Conservation (phyloP, 1,140 invertebrate genomes). For the Tetragnatha versicolor region DNA sequence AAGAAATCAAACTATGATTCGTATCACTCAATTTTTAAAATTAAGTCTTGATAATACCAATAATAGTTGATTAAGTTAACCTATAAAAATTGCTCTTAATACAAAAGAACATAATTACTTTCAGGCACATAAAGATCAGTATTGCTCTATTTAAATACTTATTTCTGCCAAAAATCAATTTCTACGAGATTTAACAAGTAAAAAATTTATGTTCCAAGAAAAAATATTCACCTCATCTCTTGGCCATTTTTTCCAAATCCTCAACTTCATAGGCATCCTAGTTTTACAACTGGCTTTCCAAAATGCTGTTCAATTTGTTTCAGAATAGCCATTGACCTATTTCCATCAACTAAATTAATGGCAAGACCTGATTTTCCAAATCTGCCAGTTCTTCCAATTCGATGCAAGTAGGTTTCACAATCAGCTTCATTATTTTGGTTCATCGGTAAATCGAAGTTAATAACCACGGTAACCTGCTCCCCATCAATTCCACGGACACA, state of each 20-base stretch:
- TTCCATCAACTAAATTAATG: constrained; percentile 84
- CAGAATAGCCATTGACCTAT: constrained; percentile 75
- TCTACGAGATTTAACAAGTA: too few relatives aligned
- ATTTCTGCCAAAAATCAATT: too few relatives aligned
- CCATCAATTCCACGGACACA: constrained; percentile 92
- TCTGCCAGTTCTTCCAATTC: constrained; percentile 93
- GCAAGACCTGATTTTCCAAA: constrained; percentile 96
- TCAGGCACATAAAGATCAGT: too few relatives aligned
- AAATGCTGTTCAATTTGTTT: constrained; percentile 89
- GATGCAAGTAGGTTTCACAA: constrained; percentile 96
- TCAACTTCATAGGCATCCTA: constrained; percentile 90
- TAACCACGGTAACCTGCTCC: constrained; percentile 95
- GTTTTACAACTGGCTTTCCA: constrained; percentile 77
- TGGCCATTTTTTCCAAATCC: constrained; percentile 86
- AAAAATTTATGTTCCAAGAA: too few relatives aligned
- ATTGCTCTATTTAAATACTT: too few relatives aligned
- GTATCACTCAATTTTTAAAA: too few relatives aligned
- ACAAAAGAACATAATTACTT: too few relatives aligned
- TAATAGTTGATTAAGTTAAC: too few relatives aligned
- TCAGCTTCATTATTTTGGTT: constrained; percentile 78
- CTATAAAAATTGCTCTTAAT: too few relatives aligned
- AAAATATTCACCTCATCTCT: too few relatives aligned
- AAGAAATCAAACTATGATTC: too few relatives aligned
- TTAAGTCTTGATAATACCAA: too few relatives aligned
- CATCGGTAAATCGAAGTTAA: constrained; percentile 97